phyloP scores from a whole-genome alignment of 2,113 vertebrate species.

The Leptobrachium ailaonicum region DNA sequence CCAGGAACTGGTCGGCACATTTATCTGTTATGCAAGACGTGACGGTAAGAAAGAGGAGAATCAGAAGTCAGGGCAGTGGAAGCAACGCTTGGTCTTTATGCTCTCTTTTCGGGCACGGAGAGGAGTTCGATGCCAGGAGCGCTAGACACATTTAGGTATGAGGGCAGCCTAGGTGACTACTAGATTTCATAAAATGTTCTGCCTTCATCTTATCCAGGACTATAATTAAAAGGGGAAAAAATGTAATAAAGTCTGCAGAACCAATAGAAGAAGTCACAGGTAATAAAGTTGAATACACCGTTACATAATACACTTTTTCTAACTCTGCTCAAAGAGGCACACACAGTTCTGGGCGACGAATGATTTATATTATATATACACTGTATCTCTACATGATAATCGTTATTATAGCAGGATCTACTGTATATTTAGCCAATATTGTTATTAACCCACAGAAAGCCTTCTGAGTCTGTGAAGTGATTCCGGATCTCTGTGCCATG shows the following conservation, averaged over 20 bases:
- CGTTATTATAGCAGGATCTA: too few relatives aligned
- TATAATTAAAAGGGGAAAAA: neutral
- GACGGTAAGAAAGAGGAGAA: neutral
- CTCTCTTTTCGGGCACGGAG: too few relatives aligned
- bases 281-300: neutral
- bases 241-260: neutral
- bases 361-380: neutral
- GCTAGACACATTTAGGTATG: too few relatives aligned
- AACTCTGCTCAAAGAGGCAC: neutral
- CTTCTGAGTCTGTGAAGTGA: neutral
- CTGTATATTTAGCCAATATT: neutral
- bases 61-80: too few relatives aligned
- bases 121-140: too few relatives aligned
- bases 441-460: too few relatives aligned
- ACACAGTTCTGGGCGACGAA: neutral
- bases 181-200: neutral
- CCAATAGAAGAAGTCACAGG: neutral
- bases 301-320: neutral
- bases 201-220: neutral
- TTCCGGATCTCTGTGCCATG: neutral
- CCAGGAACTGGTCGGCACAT: neutral
- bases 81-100: too few relatives aligned
- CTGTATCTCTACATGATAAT: neutral
- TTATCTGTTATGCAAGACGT: neutral
- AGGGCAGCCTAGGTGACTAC: neutral